Percentiles rank a stretch among this genome's conserved stretches.
Evolutionary conservation across 2,113 vertebrate species (phyloP).

Genomic region (Semicossyphus pulcher): DNA sequence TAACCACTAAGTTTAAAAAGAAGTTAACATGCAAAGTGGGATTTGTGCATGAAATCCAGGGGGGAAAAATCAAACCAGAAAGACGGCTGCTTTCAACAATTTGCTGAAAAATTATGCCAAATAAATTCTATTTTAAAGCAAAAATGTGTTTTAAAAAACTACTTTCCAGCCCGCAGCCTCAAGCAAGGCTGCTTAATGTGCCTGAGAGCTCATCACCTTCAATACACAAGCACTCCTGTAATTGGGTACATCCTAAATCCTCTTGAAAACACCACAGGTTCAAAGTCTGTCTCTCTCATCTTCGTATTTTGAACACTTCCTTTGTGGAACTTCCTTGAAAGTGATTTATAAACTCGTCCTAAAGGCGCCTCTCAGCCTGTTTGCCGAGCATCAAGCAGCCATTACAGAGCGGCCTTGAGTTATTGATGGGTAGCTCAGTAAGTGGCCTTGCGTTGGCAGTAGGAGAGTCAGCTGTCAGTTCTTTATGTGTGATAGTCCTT

Average conservation of each 20-base stretch:
- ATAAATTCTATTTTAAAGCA: no score
- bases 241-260: slow-evolving; percentile 31
- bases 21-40: background rate
- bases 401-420: slow-evolving; percentile 66
- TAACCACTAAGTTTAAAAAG: background rate
- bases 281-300: slow-evolving; percentile 36
- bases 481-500: slow-evolving; percentile 23
- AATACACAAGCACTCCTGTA: slow-evolving; percentile 5
- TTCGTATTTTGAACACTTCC: slow-evolving; percentile 17
- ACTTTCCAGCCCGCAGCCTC: background rate
- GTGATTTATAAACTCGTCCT: slow-evolving; percentile 52
- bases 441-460: slow-evolving; percentile 46
- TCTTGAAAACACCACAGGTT: slow-evolving; percentile 19
- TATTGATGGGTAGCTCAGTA: slow-evolving; percentile 55
- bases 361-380: slow-evolving; percentile 56
- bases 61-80: background rate
- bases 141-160: no score
- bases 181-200: background rate
- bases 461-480: slow-evolving; percentile 43
- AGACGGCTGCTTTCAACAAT: background rate
- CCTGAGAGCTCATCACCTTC: slow-evolving; percentile 5
- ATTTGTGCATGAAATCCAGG: background rate
- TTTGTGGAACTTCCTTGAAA: slow-evolving; percentile 46
- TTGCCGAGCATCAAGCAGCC: slow-evolving; percentile 57
- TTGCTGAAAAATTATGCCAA: background rate